These are phyloP conservation scores for Euthynnus affinis DNA, from an alignment of 2,797 vertebrate genomes.

Conservation along the genomic window DNA sequence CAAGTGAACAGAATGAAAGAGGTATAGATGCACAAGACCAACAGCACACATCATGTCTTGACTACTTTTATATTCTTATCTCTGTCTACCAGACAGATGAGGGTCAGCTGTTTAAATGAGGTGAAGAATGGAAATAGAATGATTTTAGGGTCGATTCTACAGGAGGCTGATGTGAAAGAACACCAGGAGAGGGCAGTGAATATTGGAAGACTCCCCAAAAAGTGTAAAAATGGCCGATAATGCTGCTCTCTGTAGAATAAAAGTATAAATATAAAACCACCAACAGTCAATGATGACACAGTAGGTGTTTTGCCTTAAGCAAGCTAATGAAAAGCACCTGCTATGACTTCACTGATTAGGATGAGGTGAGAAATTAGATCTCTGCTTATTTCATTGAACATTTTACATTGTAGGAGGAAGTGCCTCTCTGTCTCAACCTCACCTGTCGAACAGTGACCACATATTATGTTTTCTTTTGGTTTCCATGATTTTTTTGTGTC, in stretches of 20 bases:
- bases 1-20: neutral
- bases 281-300: constrained; percentile 30
- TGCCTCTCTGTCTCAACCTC: too few relatives aligned
- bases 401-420: too few relatives aligned
- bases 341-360: constrained; percentile 25
- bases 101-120: constrained; percentile 1
- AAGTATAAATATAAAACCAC: neutral
- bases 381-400: too few relatives aligned
- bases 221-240: neutral
- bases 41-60: neutral
- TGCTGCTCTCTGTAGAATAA: neutral
- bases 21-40: neutral
- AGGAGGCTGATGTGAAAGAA: constrained; percentile 3
- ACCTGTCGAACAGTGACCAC: too few relatives aligned
- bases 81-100: neutral
- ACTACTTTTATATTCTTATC: neutral
- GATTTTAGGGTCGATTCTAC: neutral
- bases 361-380: constrained; percentile 4
- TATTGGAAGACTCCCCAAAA: neutral
- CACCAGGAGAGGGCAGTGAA: neutral
- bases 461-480: too few relatives aligned
- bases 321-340: constrained; percentile 13
- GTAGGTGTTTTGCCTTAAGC: constrained; percentile 22
- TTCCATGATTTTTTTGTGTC: too few relatives aligned
- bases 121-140: neutral